Evolutionary conservation across 35 echinoderm and acorn worm species (phyloP), one percentile per base, ranked within the genome.

Genomic region (Ptychodera flava): DNA sequence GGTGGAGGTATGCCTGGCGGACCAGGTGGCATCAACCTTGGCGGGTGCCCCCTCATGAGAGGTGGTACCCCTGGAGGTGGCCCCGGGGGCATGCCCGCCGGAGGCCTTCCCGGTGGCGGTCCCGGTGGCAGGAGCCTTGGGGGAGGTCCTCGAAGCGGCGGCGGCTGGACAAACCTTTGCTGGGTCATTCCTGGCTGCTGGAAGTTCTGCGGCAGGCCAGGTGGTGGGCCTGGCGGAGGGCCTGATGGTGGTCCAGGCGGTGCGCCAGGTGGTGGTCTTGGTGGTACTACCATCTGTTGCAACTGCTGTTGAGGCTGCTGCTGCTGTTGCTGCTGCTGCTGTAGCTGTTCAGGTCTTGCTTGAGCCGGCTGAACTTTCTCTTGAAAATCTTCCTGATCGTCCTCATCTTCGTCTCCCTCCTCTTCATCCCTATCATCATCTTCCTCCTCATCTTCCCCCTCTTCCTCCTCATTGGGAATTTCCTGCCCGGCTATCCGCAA

Each of bases 401-500:
- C 86, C 78, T 82, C 31, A 33, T 32, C 35, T 22, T 79, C 81
- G 85, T 84, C 91, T 75, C 29, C 82, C 78, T 90, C 88, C 34
- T 91, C 85, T 77, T 93, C 95, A 29, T 89, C 82, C 33, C 80
- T 85, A 27, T 93, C 88, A 36, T 88, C 36, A 28, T 86, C 85
- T 22, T 81, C 87, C 2, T 87, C 78, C 35, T 92, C 87, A 16
- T 94, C 89, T 28, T 92, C 88, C 0, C 90, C 90, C 0, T 93
- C 95, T 0, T 93, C 95, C 1, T 91, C 83, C 15, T 38, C 90
- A 32, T 79, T 82, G 35, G 38, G 16, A 0, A 85, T 36, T 37
- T 86, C 1, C 76, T 98, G 92, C 10, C 95, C 95, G 27, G 92
- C 95, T 90, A 98, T 94, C 34, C 85, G 88, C 79, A 98, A 89